These are phyloP conservation scores for Lathronympha strigana DNA, from an alignment of 2,888 invertebrate species.

Conservation along the genomic window DNA sequence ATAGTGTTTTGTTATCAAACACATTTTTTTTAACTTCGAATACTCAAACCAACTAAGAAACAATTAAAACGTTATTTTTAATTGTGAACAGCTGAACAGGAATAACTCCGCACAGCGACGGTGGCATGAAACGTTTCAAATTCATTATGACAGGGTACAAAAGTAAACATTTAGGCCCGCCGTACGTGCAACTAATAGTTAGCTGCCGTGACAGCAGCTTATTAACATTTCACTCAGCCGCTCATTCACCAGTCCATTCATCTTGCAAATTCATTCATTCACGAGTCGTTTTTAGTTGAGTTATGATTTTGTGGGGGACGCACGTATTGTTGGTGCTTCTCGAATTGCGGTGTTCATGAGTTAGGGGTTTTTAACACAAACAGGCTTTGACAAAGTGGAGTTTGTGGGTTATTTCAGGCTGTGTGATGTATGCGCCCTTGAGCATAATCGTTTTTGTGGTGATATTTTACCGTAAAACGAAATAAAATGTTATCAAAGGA, in stretches of 20 bases:
- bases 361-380: not conserved
- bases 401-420: not conserved
- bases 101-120: not conserved
- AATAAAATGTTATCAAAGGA: not conserved
- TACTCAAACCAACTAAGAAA: too few relatives aligned
- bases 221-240: conserved; percentile 37
- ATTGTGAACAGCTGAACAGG: not conserved
- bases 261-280: conserved; percentile 33
- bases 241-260: conserved; percentile 38
- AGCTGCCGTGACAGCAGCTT: conserved; percentile 31
- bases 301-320: conserved; percentile 18
- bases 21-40: too few relatives aligned
- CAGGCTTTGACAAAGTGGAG: not conserved
- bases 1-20: too few relatives aligned
- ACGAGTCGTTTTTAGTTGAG: conserved; percentile 38
- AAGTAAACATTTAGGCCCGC: conserved; percentile 8
- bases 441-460: not conserved
- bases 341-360: not conserved
- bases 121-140: not conserved
- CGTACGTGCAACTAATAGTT: conserved; percentile 29
- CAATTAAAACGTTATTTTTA: too few relatives aligned
- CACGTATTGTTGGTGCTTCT: conserved; percentile 5
- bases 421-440: not conserved
- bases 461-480: too few relatives aligned
- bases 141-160: conserved; percentile 4